phyloP scores from a whole-genome alignment of 2,113 vertebrate species.

The Cinclus mexicanus region DNA sequence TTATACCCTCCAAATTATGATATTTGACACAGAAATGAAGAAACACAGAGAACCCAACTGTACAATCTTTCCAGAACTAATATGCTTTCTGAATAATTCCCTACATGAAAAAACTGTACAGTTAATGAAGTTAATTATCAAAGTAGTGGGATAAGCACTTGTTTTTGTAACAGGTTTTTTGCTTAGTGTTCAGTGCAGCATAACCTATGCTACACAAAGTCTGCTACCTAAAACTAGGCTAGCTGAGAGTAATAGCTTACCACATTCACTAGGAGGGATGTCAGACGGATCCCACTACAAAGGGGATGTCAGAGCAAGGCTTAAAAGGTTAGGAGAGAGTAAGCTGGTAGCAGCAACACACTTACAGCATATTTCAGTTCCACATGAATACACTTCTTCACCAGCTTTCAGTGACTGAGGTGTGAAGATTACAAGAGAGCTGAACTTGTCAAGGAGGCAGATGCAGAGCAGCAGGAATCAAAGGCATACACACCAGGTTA shows the following conservation, averaged over 20 bases:
- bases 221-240: neutral
- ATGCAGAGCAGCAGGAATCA: neutral
- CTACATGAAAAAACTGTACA: neutral
- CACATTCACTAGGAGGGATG: neutral
- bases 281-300: neutral
- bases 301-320: neutral
- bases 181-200: neutral
- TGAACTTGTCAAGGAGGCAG: neutral
- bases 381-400: neutral
- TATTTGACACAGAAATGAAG: neutral
- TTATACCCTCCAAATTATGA: neutral
- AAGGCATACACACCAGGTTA: neutral
- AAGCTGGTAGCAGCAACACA: neutral
- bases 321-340: neutral
- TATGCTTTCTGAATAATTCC: neutral
- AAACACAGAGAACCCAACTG: neutral
- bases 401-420: neutral
- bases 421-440: neutral
- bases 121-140: neutral
- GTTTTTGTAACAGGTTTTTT: neutral
- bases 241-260: neutral
- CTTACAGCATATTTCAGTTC: neutral
- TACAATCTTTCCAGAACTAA: neutral
- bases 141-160: neutral
- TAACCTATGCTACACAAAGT: neutral